A percentile compares a stretch with the other conserved stretches of the same genome.
Evolutionary conservation across 2,888 invertebrate species (phyloP).

Genomic region (Microctonus hyperodae): DNA sequence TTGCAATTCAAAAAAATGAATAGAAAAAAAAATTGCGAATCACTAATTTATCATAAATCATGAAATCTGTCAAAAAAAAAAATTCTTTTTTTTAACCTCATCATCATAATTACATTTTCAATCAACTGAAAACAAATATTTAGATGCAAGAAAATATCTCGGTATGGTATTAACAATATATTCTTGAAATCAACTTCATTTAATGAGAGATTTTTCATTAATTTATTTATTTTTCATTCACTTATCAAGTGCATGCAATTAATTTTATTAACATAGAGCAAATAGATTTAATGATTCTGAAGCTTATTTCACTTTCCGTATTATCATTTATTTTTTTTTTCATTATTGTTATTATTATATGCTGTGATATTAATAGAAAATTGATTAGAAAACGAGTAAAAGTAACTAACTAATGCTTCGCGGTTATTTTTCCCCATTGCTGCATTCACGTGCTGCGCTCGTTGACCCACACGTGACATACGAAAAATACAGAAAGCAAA

Average conservation of each 20-base stretch:
- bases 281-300: background rate
- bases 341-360: no score
- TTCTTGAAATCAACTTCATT: background rate
- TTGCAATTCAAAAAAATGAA: background rate
- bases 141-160: background rate
- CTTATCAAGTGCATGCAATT: slow-evolving; percentile 1
- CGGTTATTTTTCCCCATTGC: slow-evolving; percentile 15
- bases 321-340: background rate
- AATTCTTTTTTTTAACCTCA: slow-evolving; percentile 5
- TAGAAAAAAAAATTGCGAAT: slow-evolving; percentile 17
- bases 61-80: slow-evolving; percentile 2
- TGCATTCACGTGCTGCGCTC: background rate
- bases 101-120: background rate
- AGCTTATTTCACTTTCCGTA: background rate
- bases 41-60: background rate
- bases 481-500: slow-evolving; percentile 38
- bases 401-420: slow-evolving; percentile 3
- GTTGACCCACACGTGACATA: slow-evolving; percentile 4
- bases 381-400: background rate
- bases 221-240: background rate
- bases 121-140: background rate
- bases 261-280: background rate
- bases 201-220: background rate
- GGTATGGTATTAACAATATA: slow-evolving; percentile 6
- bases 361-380: background rate